Evolutionary conservation across 1,140 invertebrate genomes (phyloP), one percentile per base, ranked within the genome.

Genomic region (Meloidogyne exigua): DNA sequence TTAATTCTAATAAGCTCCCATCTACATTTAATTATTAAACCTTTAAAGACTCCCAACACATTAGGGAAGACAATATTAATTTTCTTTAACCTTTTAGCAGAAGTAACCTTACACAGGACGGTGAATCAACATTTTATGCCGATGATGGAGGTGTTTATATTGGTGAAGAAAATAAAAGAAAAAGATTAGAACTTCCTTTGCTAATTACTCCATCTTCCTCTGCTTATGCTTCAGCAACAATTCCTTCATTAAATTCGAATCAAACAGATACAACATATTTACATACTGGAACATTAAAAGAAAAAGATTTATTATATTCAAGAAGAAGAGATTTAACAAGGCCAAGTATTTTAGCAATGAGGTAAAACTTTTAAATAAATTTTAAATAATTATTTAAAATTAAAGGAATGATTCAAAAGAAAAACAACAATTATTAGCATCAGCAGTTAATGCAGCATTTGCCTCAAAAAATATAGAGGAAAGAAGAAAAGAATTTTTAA

Each of bases 361-460:
- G 49, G 49, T 57, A 57, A 57, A n/a, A n/a, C n/a, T n/a, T 57
- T 49, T 4, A 57, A 57, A 7, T 57, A n/a, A 57, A 57, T n/a
- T 57, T 57, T 57, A 57, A 49, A 42, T 12, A 42, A 44, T 44
- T 32, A 32, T 32, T 32, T 32, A 3, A 32, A 44, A 15, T 39
- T 0, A 62, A 71, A 73, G 71, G 28, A 73, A 36, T 36, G 23
- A 73, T 26, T 73, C 71, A 39, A 62, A 65, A 39, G 71, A 73
- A 73, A 25, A 49, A n/a, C 71, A 73, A 64, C 57, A 73, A 73
- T 64, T 73, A 21, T 32, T 73, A 36, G 71, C 71, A 23, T 28
- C 42, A 15, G 71, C 71, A 9, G 71, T 65, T 21, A 65, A 15
- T 13, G 71, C 57, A 21, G 71, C 71, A 26, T 64, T 73, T 28